phyloP scores from a whole-genome alignment of 1,140 invertebrate genomes.

The Sinella curviseta region DNA sequence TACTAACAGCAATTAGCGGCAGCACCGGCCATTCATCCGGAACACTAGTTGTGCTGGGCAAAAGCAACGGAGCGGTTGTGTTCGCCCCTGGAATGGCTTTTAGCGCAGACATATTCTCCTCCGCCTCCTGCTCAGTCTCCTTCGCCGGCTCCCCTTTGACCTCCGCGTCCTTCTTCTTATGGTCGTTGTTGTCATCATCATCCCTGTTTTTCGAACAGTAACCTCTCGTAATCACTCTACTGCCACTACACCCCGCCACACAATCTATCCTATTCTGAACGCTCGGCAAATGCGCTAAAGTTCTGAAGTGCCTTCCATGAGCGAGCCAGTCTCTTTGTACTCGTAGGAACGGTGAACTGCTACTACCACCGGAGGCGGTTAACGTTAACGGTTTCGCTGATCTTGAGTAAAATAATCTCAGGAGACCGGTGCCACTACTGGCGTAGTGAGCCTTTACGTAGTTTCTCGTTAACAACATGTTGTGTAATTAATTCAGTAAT shows the following conservation, averaged over 20 bases:
- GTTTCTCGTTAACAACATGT: not conserved
- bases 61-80: not conserved
- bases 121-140: not conserved
- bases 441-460: no score
- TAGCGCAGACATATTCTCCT: not conserved
- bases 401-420: not conserved
- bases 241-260: not conserved
- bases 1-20: conserved; percentile 88
- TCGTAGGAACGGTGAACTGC: not conserved
- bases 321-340: not conserved
- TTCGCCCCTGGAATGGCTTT: not conserved
- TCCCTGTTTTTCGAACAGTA: conserved; percentile 14
- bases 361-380: not conserved
- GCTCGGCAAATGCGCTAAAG: not conserved
- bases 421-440: not conserved
- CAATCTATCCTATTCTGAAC: not conserved
- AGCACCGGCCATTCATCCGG: conserved; percentile 95
- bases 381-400: not conserved
- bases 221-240: not conserved
- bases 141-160: not conserved
- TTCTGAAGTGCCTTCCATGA: not conserved
- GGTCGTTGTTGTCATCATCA: conserved; percentile 31
- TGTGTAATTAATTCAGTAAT: no score
- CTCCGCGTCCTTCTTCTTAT: conserved; percentile 22
- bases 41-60: conserved; percentile 87